A percentile compares a stretch with the other conserved stretches of the same genome.
phyloP scores from a whole-genome alignment of 2,797 vertebrate species.

The Sylvia borin region DNA sequence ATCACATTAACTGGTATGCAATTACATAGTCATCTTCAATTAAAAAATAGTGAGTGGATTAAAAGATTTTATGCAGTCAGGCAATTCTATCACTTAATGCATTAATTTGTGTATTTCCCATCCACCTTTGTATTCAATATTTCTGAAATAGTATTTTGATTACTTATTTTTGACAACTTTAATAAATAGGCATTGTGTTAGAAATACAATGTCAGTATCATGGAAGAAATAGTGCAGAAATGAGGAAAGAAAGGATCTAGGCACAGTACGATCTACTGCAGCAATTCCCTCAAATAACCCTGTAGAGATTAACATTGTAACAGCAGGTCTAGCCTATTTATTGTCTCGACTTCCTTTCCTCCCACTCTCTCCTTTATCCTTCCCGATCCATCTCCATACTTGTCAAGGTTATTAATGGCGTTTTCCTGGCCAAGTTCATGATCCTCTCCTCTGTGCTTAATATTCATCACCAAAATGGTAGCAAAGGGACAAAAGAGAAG shows the following conservation, averaged over 20 bases:
- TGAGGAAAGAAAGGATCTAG: neutral
- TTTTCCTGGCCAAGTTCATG: constrained; percentile 5
- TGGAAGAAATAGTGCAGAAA: neutral
- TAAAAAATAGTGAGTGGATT: neutral
- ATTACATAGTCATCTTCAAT: constrained; percentile 5
- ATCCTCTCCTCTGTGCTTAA: neutral
- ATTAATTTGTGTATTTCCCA: neutral
- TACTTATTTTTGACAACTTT: neutral
- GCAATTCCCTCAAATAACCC: neutral
- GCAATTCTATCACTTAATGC: neutral
- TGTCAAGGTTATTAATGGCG: constrained; percentile 32
- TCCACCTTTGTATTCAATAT: neutral
- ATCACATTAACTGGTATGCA: neutral
- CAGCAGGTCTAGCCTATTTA: constrained; percentile 56
- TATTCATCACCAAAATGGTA: neutral
- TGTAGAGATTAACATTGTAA: constrained; percentile 49
- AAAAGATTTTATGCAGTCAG: neutral
- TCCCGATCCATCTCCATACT: constrained; percentile 39
- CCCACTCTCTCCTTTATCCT: constrained; percentile 63
- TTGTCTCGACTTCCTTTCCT: constrained; percentile 45
- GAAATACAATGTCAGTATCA: neutral
- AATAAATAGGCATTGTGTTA: neutral
- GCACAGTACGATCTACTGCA: neutral
- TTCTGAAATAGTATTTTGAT: neutral
- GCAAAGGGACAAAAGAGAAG: neutral